Percentiles rank a stretch among this genome's conserved stretches.
Conservation (phyloP, 2,888 invertebrate species). For the Magallana nippona region DNA sequence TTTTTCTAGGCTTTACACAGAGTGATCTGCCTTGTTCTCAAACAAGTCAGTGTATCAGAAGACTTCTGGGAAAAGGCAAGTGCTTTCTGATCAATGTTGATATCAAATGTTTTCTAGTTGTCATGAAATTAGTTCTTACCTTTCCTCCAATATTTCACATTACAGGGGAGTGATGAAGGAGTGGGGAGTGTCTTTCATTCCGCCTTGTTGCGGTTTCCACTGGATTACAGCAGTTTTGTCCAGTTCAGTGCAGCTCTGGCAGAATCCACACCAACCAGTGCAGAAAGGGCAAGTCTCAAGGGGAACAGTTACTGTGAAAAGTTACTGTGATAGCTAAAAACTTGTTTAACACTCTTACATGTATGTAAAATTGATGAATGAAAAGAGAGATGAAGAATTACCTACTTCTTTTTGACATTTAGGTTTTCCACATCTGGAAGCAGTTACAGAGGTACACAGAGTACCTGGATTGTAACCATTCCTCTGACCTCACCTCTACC, state of each 20-base stretch:
- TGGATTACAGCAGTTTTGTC: slow-evolving; percentile 73
- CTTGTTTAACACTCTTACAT: no score
- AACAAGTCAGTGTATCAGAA: slow-evolving; percentile 71
- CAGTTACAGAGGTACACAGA: slow-evolving; percentile 74
- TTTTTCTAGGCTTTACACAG: slow-evolving; percentile 50
- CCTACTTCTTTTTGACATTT: slow-evolving; percentile 33
- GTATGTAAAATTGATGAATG: no score
- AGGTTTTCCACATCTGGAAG: slow-evolving; percentile 72
- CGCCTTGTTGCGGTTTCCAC: slow-evolving; percentile 74
- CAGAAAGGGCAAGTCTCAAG: slow-evolving; percentile 63
- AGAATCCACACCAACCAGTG: slow-evolving; percentile 61
- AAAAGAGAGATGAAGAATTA: no score
- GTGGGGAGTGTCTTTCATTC: slow-evolving; percentile 72
- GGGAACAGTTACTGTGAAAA: no score
- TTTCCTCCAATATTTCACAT: neutral
- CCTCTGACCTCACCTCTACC: slow-evolving; percentile 66
- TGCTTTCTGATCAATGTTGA: neutral
- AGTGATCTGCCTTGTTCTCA: slow-evolving; percentile 70
- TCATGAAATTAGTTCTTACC: neutral
- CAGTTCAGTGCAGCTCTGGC: slow-evolving; percentile 73
- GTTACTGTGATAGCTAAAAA: no score
- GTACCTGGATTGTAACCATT: slow-evolving; percentile 72
- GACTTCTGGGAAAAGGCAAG: slow-evolving; percentile 77
- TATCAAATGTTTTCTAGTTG: neutral
- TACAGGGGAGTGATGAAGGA: slow-evolving; percentile 74